These are phyloP conservation scores for Drosophila erecta DNA, from an alignment of 1,140 invertebrate genomes.

Conservation along the genomic window DNA sequence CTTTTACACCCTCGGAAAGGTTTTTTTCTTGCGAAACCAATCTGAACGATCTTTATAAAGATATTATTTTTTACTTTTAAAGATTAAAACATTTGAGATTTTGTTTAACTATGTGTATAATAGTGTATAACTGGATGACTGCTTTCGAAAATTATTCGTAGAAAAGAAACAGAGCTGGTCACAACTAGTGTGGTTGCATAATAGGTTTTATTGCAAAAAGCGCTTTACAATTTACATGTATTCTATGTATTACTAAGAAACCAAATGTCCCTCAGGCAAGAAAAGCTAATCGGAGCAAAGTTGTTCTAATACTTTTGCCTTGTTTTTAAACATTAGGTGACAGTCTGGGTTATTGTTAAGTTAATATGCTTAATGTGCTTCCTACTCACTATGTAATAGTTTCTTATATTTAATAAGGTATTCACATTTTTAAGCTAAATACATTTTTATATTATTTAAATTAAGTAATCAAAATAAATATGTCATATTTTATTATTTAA, in stretches of 20 bases:
- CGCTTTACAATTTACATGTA: constrained; percentile 83
- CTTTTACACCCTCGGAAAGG: background rate
- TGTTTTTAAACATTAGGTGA: constrained; percentile 64
- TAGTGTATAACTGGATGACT: background rate
- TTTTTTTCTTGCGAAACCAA: no score
- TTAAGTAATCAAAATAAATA: constrained; percentile 51
- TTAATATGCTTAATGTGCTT: constrained; percentile 39
- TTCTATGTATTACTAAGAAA: constrained; percentile 60
- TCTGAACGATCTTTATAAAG: background rate
- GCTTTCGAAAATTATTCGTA: constrained; percentile 27
- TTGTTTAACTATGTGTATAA: background rate
- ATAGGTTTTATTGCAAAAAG: constrained; percentile 84
- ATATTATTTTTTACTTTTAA: background rate
- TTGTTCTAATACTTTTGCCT: constrained; percentile 48
- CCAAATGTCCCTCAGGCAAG: constrained; percentile 68
- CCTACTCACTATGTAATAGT: constrained; percentile 30
- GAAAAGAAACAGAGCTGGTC: constrained; percentile 72
- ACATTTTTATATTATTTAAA: constrained; percentile 34
- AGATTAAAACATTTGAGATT: no score
- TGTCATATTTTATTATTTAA: constrained; percentile 26
- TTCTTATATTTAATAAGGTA: constrained; percentile 37
- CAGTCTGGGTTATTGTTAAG: constrained; percentile 55
- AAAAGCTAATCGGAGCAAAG: constrained; percentile 49
- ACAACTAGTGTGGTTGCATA: constrained; percentile 63
- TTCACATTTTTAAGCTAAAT: constrained; percentile 51